phyloP scores from a whole-genome alignment of 2,888 invertebrate genomes.

The Cryptocephalus moraei region DNA sequence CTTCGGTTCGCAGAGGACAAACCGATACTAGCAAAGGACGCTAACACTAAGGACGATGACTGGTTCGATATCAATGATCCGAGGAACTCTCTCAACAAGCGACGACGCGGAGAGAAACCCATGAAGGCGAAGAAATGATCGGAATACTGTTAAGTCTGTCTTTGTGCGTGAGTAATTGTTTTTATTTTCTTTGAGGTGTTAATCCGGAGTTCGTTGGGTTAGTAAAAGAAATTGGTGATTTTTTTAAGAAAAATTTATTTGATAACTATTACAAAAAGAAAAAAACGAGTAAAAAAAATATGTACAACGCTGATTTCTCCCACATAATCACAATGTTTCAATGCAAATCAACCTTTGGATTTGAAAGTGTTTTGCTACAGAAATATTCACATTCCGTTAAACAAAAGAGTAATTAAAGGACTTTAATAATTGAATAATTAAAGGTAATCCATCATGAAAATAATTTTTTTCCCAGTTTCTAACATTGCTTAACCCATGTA shows the following conservation, averaged over 20 bases:
- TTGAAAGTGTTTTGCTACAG: too few species aligned
- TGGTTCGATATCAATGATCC: slow-evolving; percentile 98
- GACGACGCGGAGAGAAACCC: slow-evolving; percentile 68
- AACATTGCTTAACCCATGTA: too few species aligned
- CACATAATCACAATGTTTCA: too few species aligned
- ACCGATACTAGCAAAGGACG: slow-evolving; percentile 78
- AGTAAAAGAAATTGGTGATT: background rate
- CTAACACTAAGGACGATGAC: slow-evolving; percentile 84
- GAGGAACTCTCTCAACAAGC: slow-evolving; percentile 84
- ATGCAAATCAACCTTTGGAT: too few species aligned
- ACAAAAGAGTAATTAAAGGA: too few species aligned
- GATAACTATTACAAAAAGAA: background rate
- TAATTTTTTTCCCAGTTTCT: too few species aligned
- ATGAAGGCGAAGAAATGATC: slow-evolving; percentile 17
- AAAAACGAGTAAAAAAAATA: background rate
- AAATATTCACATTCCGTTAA: too few species aligned
- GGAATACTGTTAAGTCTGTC: background rate
- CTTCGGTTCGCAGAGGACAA: slow-evolving; percentile 58
- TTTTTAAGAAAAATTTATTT: background rate
- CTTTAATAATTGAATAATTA: too few species aligned
- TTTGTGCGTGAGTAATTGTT: too few species aligned
- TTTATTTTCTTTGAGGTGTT: too few species aligned
- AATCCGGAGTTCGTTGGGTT: too few species aligned
- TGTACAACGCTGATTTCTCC: background rate
- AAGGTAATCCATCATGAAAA: too few species aligned